Evolutionary conservation across 2,113 vertebrate genomes (phyloP), one percentile per base, ranked within the genome.

Genomic region (Pleuronectes platessa): DNA sequence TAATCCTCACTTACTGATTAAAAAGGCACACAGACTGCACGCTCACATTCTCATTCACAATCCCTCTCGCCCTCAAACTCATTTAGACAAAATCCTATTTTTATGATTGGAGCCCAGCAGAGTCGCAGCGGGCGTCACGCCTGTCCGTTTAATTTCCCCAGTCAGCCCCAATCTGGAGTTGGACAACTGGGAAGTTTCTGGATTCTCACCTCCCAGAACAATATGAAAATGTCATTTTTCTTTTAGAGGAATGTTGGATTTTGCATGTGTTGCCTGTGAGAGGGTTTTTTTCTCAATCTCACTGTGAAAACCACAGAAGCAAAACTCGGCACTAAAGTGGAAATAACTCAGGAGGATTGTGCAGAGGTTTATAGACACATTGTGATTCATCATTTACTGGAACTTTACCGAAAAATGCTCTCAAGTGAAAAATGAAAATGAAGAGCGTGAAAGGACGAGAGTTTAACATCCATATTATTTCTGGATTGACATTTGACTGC

Each of bases 51-150:
- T 8, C 17, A 42, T 10, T 3, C 74, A 61, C 63, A 27, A 11
- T 42, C 21, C 49, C 62, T 77, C 27, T 71, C 20, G 54, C 23
- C 62, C 68, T 71, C 70, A 81, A 68, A 72, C 67, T 82, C 47
- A 74, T 82, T 78, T 68, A 71, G 61, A 69, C 68, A 59, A 84
- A 86, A 85, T 79, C 81, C 24, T 65, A 49, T 85, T 87, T 88
- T 76, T 64, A 47, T 59, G 47, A 75, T 56, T 45, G 7, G 0
- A n/a, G 20, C 70, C 45, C 71, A 47, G 78, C 68, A 49, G 78
- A 64, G 54, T 63, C 12, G 37, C 40, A 62, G 60, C 24, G 0
- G 40, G 80, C 49, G 80, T 82, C 71, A 70, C 9, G 76, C 55
- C 70, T 76, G 72, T 83, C 79, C 37, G 5, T 82, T 85, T 85